These are phyloP conservation scores for Hippocampus comes DNA, from an alignment of 2,113 vertebrate genomes.

Conservation along the genomic window DNA sequence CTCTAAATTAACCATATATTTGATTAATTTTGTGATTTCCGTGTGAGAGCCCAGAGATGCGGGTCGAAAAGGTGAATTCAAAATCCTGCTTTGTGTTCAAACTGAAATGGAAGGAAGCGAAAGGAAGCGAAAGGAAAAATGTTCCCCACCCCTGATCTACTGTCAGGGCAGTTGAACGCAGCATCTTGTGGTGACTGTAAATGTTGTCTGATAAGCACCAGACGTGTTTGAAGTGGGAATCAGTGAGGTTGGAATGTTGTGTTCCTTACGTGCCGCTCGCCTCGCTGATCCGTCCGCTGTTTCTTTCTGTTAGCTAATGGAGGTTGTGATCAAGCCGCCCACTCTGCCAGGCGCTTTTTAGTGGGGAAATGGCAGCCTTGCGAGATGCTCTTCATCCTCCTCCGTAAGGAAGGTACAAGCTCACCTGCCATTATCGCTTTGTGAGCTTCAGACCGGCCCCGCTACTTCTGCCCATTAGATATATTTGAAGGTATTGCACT, in stretches of 20 bases:
- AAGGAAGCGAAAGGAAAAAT: not conserved
- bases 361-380: constrained; percentile 59
- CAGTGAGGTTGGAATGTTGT: constrained; percentile 1
- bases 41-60: not conserved
- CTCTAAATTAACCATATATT: too few species aligned
- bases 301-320: constrained; percentile 56
- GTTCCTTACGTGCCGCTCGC: constrained; percentile 15
- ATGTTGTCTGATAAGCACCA: not conserved
- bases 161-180: not conserved
- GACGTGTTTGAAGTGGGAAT: constrained; percentile 26
- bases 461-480: constrained; percentile 32
- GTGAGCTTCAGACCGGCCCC: constrained; percentile 23
- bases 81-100: not conserved
- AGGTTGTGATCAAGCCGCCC: constrained; percentile 47
- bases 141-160: not conserved
- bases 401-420: constrained; percentile 27
- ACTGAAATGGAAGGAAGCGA: not conserved
- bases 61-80: not conserved
- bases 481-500: constrained; percentile 39
- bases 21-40: too few species aligned
- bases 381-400: constrained; percentile 41
- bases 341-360: constrained; percentile 50
- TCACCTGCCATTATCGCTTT: constrained; percentile 37
- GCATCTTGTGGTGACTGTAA: not conserved
- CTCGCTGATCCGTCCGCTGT: constrained; percentile 21